phyloP scores from a whole-genome alignment of 2,113 vertebrate genomes.

The Delphinapterus leucas region DNA sequence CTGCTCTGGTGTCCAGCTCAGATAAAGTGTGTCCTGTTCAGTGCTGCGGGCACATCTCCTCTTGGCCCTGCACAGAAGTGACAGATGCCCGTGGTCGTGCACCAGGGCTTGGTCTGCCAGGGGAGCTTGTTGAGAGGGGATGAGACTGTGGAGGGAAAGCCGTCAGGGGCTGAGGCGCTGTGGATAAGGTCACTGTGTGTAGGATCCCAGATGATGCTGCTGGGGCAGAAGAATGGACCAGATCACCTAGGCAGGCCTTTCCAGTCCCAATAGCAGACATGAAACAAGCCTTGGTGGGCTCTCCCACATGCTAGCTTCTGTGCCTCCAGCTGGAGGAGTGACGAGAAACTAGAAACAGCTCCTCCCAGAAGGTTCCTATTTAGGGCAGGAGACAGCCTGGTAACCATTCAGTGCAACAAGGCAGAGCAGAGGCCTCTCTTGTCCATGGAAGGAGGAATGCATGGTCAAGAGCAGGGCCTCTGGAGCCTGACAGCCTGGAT shows the following conservation, averaged over 20 bases:
- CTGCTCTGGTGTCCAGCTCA: neutral
- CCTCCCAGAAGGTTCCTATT: neutral
- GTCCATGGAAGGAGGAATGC: accelerated
- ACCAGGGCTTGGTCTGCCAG: neutral
- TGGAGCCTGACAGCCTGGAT: neutral
- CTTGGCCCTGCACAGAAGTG: neutral
- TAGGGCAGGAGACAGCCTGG: neutral
- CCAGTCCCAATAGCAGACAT: neutral
- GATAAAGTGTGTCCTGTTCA: neutral
- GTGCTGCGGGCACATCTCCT: neutral
- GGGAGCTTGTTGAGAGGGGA: neutral
- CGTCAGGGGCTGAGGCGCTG: accelerated
- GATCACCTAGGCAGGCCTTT: neutral
- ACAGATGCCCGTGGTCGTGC: neutral
- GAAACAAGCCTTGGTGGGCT: neutral
- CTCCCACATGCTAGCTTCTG: neutral
- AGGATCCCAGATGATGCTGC: neutral
- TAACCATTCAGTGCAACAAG: too few relatives aligned
- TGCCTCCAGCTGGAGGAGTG: neutral
- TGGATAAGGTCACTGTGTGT: neutral
- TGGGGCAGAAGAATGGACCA: too few relatives aligned
- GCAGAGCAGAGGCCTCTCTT: neutral
- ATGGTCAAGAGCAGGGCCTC: neutral
- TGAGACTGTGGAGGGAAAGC: neutral
- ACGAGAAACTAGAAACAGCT: neutral